Evolutionary conservation across 37 sponge, comb jelly and placozoan species (phyloP).

Genomic region (Ianthella basta): DNA sequence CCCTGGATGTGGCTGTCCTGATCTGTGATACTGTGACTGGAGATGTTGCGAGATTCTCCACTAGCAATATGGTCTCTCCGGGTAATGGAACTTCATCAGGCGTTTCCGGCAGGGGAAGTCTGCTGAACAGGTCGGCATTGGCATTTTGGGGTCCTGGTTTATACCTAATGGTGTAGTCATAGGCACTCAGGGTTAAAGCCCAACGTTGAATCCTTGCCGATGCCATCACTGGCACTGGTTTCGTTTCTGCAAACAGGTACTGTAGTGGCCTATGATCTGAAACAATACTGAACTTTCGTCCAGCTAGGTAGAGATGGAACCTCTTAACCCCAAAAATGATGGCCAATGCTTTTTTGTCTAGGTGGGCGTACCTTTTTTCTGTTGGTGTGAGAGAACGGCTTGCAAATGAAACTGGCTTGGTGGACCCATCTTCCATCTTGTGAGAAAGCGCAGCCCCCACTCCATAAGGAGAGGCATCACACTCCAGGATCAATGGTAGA

Average conservation of each 20-base stretch:
- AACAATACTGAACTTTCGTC: slow-evolving; percentile 32
- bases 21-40: background rate
- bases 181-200: slow-evolving; percentile 33
- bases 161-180: slow-evolving; percentile 31
- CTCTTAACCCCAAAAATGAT: slow-evolving; percentile 41
- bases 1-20: background rate
- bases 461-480: slow-evolving; percentile 36
- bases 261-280: slow-evolving; percentile 42
- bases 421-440: slow-evolving; percentile 8
- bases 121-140: slow-evolving; percentile 35
- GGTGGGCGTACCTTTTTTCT: slow-evolving; percentile 31
- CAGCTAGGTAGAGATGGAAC: slow-evolving; percentile 35
- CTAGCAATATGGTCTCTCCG: slow-evolving; percentile 17
- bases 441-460: slow-evolving; percentile 38
- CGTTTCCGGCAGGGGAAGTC: slow-evolving; percentile 18
- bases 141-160: slow-evolving; percentile 20
- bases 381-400: slow-evolving; percentile 28
- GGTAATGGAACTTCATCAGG: slow-evolving; percentile 8
- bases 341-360: slow-evolving; percentile 35
- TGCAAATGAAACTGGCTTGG: slow-evolving; percentile 25
- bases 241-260: slow-evolving; percentile 18
- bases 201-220: slow-evolving; percentile 41
- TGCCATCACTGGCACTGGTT: slow-evolving; percentile 39
- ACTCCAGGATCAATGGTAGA: slow-evolving; percentile 13
- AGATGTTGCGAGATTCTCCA: slow-evolving; percentile 18